Base-by-base conservation (phyloP, 1,140 invertebrate species). In the Vanessa atalanta region DNA sequence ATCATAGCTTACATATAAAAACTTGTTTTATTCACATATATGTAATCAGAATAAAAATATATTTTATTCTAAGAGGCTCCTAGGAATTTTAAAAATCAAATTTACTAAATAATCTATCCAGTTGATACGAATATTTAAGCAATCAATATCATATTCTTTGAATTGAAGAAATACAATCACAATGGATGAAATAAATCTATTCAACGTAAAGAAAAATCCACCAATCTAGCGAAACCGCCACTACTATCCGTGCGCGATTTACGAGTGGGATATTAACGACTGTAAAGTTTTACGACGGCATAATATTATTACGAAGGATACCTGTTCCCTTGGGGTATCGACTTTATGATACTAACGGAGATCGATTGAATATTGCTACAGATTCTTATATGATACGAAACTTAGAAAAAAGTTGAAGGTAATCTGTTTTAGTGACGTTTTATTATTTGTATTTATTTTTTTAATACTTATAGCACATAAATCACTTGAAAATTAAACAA, bases 271-370 rank as follows among this genome's bases (percentile, higher is more conserved):
- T 69, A 69, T 69, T 69, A 57, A 50, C 53, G 66, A 51, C 20
- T 57, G 37, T 69, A 69, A 69, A 69, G 37, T 69, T 60, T 69
- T 69, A 69, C 66, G 53, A 55, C 14, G n/a, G 51, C 53, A 60
- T 66, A 51, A 66, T 60, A 69, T 69, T 69, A 69, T 69, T 69
- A 69, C 51, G 51, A 51, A 51, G 48, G 20, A 31, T 61, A 61
- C 57, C 55, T 60, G 55, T 26, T 60, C 55, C 57, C 57, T 15
- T 9, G 26, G 26, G 57, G 14, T 37, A 61, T 26, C 26, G 57
- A 37, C 57, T 61, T 31, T 61, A 61, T 61, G 57, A 37, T 37
- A 37, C 57, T 61, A 7, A 51, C 48, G 13, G 48, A 15, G 57
- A 61, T 61, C 57, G 31, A 61, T 61, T 23, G 53, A 57, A 57